A percentile compares a stretch with the other conserved stretches of the same genome.
phyloP scores from a whole-genome alignment of 2,113 vertebrate genomes.

The Henicopernis longicauda region DNA sequence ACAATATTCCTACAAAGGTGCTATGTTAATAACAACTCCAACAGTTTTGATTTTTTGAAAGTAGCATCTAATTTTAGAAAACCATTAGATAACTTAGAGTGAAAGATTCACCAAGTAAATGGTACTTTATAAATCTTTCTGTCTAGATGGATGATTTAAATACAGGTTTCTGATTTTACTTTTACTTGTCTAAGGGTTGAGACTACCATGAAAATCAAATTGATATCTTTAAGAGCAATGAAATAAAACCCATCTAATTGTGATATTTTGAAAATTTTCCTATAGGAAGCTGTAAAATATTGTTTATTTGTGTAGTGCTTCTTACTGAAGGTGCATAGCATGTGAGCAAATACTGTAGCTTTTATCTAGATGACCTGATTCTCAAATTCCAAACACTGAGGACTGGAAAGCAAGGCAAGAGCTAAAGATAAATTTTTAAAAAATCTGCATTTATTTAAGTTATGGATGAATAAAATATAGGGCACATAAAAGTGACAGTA shows the following conservation, averaged over 20 bases:
- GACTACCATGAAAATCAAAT: not conserved
- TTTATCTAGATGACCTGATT: slow-evolving; percentile 9
- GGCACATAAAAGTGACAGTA: slow-evolving; percentile 16
- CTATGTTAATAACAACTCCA: not conserved
- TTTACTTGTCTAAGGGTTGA: not conserved
- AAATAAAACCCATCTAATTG: not conserved
- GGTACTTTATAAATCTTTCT: not conserved
- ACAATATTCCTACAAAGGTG: not conserved
- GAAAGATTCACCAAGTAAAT: not conserved
- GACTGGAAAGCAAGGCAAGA: not conserved
- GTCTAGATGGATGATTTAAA: not conserved
- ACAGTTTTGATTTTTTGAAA: slow-evolving; percentile 17
- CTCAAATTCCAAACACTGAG: not conserved
- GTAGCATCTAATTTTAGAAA: slow-evolving; percentile 38
- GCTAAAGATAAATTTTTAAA: not conserved
- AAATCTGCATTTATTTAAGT: slow-evolving; percentile 28
- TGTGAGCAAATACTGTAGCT: not conserved
- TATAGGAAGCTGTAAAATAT: not conserved
- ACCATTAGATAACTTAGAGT: not conserved
- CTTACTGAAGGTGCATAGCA: not conserved
- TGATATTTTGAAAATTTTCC: not conserved
- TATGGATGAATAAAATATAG: slow-evolving; percentile 36
- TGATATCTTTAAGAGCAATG: not conserved
- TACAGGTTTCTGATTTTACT: not conserved
- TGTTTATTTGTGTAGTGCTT: not conserved